Percentiles rank a stretch among this genome's conserved stretches.
phyloP scores from a whole-genome alignment of 2,113 vertebrate species.

The Hemiprocne comata region DNA sequence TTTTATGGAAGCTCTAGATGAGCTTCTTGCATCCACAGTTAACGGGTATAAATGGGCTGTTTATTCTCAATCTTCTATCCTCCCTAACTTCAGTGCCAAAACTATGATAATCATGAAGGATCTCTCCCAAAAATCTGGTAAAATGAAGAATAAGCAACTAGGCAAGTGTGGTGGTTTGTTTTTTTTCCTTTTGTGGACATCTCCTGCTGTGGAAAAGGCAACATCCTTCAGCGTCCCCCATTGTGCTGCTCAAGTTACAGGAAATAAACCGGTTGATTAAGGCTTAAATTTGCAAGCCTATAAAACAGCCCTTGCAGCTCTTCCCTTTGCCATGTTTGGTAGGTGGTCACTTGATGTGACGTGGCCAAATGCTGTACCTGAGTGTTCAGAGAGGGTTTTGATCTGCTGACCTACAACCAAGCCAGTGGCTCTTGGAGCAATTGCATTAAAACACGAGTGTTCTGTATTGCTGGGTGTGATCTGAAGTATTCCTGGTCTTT shows the following conservation, averaged over 20 bases:
- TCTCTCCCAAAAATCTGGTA: not conserved
- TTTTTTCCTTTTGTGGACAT: fast-evolving
- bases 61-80: not conserved
- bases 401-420: not conserved
- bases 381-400: not conserved
- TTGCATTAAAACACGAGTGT: not conserved
- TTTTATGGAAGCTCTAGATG: not conserved
- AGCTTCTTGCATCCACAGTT: not conserved
- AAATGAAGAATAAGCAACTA: not conserved
- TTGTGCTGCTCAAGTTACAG: not conserved
- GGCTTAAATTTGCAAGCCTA: not conserved
- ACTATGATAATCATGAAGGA: not conserved
- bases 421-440: not conserved
- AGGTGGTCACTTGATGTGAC: not conserved
- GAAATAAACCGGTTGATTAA: not conserved
- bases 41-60: not conserved
- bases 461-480: not conserved
- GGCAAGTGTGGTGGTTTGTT: not conserved
- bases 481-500: not conserved
- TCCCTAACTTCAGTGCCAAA: not conserved
- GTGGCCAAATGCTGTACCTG: not conserved
- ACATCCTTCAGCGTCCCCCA: not conserved
- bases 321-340: not conserved
- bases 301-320: not conserved
- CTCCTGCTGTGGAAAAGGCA: not conserved